Percentiles rank a stretch among this genome's conserved stretches.
phyloP scores from a whole-genome alignment of 2,888 invertebrate genomes.

The Diachrysia chrysitis region DNA sequence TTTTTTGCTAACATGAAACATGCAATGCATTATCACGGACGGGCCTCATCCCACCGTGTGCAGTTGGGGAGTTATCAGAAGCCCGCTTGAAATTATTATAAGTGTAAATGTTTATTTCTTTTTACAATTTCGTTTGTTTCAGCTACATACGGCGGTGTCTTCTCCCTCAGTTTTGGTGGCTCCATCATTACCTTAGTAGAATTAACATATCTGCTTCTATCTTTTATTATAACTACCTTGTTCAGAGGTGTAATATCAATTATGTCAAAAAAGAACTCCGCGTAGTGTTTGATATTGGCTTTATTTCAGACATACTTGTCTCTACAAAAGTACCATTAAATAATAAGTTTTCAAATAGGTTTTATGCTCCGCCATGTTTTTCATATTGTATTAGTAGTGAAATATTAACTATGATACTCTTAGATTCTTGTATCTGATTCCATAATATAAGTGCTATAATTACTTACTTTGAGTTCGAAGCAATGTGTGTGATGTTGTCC shows the following conservation, averaged over 20 bases:
- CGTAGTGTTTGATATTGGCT: conserved; percentile 11
- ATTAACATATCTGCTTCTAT: conserved; percentile 65
- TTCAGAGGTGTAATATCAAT: conserved; percentile 23
- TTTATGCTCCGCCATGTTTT: not conserved
- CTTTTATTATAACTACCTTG: conserved; percentile 36
- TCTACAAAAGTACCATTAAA: not conserved
- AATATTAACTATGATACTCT: too few relatives aligned
- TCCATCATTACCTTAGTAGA: conserved; percentile 79
- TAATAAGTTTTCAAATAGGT: not conserved
- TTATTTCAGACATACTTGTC: conserved; percentile 7
- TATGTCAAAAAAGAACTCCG: conserved; percentile 27
- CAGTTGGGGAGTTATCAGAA: too few relatives aligned
- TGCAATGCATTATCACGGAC: too few relatives aligned
- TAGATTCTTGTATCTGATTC: too few relatives aligned
- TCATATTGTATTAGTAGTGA: not conserved
- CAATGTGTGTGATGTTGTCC: too few relatives aligned
- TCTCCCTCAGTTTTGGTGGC: conserved; percentile 79
- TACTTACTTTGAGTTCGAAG: too few relatives aligned
- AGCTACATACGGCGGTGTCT: conserved; percentile 83
- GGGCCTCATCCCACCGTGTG: too few relatives aligned
- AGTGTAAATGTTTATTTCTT: too few relatives aligned
- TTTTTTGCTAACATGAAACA: too few relatives aligned
- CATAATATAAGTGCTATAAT: too few relatives aligned
- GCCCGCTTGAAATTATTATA: too few relatives aligned
- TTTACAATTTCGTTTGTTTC: conserved; percentile 54